phyloP scores from a whole-genome alignment of 2,113 vertebrate genomes.

The Tichodroma muraria region DNA sequence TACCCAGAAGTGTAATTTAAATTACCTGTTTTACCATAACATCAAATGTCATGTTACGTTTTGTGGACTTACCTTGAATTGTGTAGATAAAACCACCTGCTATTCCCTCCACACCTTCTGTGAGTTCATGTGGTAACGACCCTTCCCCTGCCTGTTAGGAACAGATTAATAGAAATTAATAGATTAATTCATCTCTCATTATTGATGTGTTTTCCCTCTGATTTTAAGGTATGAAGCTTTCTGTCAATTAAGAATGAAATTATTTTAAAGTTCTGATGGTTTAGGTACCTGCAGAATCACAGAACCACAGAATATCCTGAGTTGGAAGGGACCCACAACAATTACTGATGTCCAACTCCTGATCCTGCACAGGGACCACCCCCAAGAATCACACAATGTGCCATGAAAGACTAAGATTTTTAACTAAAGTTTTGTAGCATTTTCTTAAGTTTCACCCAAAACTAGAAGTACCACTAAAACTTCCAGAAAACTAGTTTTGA shows the following conservation, averaged over 20 bases:
- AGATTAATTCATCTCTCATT: not conserved
- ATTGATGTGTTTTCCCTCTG: not conserved
- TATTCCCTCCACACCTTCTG: conserved; percentile 88
- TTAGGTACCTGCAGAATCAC: not conserved
- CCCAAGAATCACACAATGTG: not conserved
- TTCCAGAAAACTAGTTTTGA: not conserved
- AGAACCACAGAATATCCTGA: not conserved
- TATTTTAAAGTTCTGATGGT: not conserved
- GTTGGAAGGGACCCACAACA: not conserved
- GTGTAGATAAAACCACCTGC: conserved; percentile 94
- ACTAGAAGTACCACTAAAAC: not conserved
- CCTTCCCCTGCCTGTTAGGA: conserved; percentile 83
- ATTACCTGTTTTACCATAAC: not conserved
- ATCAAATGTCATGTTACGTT: not conserved
- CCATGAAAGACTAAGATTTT: not conserved
- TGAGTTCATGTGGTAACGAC: conserved; percentile 82
- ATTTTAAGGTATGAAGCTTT: not conserved
- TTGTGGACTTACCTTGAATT: conserved; percentile 79
- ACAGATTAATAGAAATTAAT: not conserved
- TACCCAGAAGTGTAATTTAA: not conserved
- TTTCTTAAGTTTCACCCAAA: not conserved
- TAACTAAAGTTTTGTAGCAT: not conserved
- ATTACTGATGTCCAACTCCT: not conserved
- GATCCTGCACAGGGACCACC: not conserved
- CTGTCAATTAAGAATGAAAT: not conserved